Conservation (phyloP, 1,140 invertebrate species). For the Drosophila parvula region DNA sequence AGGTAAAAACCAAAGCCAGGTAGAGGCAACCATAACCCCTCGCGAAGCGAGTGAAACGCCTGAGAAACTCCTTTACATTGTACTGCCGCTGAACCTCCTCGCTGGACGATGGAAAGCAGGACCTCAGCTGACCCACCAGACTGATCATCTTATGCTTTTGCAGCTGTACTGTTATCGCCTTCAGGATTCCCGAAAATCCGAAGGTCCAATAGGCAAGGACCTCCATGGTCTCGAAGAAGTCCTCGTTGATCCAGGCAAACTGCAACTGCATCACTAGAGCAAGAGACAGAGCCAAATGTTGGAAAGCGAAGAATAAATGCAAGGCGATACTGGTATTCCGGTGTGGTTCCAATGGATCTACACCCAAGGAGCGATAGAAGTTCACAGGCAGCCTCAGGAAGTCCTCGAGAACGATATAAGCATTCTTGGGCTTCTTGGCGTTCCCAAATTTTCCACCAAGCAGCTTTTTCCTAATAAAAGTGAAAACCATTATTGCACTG, state of each 20-base stretch:
- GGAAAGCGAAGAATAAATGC: constrained; percentile 3
- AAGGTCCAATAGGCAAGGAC: constrained; percentile 56
- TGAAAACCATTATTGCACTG: neutral
- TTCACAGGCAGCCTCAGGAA: constrained; percentile 40
- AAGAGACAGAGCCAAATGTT: constrained; percentile 28
- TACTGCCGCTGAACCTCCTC: constrained; percentile 25
- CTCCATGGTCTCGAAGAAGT: constrained; percentile 57
- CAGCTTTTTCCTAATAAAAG: constrained; percentile 3
- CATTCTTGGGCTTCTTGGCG: neutral
- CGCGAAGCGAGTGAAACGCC: constrained; percentile 17
- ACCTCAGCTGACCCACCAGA: constrained; percentile 38
- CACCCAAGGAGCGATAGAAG: constrained; percentile 35
- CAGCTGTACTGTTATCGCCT: constrained; percentile 45
- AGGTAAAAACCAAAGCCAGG: constrained; percentile 38
- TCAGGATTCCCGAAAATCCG: constrained; percentile 40
- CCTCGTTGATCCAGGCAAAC: constrained; percentile 3
- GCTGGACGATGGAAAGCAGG: constrained; percentile 40
- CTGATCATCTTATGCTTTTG: constrained; percentile 29
- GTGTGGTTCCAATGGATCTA: constrained; percentile 27
- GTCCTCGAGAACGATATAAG: constrained; percentile 17
- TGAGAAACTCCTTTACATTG: constrained; percentile 20
- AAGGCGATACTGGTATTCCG: neutral
- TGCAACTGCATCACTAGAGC: constrained; percentile 13
- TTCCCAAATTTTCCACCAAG: no score
- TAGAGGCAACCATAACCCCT: constrained; percentile 31